A percentile compares a stretch with the other conserved stretches of the same genome.
Evolutionary conservation across 1,140 invertebrate genomes (phyloP).

Genomic region (Drosophila azteca): DNA sequence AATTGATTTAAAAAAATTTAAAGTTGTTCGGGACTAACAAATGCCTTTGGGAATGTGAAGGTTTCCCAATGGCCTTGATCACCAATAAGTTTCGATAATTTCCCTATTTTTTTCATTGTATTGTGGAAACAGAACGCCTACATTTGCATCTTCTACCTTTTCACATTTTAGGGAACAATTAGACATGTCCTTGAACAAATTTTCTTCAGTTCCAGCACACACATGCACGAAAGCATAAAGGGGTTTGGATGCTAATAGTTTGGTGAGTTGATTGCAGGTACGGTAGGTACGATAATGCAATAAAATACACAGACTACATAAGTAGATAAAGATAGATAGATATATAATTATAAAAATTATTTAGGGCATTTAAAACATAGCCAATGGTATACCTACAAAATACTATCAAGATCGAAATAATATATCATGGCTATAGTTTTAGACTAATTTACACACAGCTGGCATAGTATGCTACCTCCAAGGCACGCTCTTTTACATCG

Average conservation of each 20-base stretch:
- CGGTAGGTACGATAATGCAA: neutral
- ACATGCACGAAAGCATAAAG: neutral
- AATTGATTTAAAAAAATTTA: too few species aligned
- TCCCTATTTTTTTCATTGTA: slow-evolving; percentile 28
- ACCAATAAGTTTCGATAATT: slow-evolving; percentile 38
- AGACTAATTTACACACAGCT: neutral
- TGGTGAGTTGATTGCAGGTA: too few species aligned
- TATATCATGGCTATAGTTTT: too few species aligned
- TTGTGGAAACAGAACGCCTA: slow-evolving; percentile 32
- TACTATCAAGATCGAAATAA: too few species aligned
- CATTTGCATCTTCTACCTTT: slow-evolving; percentile 48
- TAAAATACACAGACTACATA: neutral
- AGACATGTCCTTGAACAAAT: slow-evolving; percentile 47
- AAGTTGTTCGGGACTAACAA: too few species aligned
- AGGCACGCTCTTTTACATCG: slow-evolving; percentile 34
- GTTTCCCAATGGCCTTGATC: slow-evolving; percentile 53
- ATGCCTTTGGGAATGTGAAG: neutral
- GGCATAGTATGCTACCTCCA: too few species aligned
- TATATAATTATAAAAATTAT: too few species aligned
- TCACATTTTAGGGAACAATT: slow-evolving; percentile 20
- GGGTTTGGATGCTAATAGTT: slow-evolving; percentile 18
- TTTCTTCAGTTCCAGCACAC: slow-evolving; percentile 5
- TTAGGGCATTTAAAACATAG: too few species aligned
- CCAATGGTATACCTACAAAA: too few species aligned
- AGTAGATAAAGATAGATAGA: too few species aligned